Conservation (phyloP, 2,888 invertebrate species). For the Crepidodera aurea region DNA sequence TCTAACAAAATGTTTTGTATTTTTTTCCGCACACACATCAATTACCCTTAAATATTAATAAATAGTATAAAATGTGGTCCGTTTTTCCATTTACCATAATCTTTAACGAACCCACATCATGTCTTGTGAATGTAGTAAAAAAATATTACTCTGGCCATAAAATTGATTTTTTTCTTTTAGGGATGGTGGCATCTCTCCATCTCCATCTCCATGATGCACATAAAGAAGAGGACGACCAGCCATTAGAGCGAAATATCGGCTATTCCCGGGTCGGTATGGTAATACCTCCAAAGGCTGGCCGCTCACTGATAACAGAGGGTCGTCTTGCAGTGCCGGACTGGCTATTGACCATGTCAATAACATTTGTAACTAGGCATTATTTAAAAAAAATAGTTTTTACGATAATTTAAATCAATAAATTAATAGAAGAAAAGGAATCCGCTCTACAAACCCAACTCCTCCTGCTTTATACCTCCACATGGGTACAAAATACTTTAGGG, state of each 20-base stretch:
- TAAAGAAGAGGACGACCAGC: slow-evolving; percentile 46
- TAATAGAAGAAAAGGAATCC: too few relatives aligned
- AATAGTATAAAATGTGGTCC: background rate
- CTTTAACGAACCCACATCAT: background rate
- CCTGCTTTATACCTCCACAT: too few relatives aligned
- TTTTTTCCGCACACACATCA: too few relatives aligned
- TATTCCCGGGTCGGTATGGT: slow-evolving; percentile 61
- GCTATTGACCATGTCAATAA: background rate
- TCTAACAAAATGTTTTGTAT: too few relatives aligned
- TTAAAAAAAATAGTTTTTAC: background rate
- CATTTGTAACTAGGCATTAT: background rate
- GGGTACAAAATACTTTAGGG: too few relatives aligned
- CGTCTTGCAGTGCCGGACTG: slow-evolving; percentile 40
- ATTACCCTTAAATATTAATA: too few relatives aligned
- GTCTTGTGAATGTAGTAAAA: background rate
- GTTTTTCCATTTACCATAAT: background rate
- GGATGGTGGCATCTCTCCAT: slow-evolving; percentile 15
- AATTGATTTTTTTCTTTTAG: slow-evolving; percentile 35
- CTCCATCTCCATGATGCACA: slow-evolving; percentile 27
- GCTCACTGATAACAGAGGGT: slow-evolving; percentile 63
- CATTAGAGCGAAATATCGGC: slow-evolving; percentile 56
- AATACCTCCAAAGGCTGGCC: slow-evolving; percentile 62
- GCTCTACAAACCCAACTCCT: too few relatives aligned
- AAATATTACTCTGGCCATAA: background rate
- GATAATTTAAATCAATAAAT: too few relatives aligned